Base-by-base conservation (phyloP, 2,888 invertebrate species). In the Drosophila demipolita region DNA sequence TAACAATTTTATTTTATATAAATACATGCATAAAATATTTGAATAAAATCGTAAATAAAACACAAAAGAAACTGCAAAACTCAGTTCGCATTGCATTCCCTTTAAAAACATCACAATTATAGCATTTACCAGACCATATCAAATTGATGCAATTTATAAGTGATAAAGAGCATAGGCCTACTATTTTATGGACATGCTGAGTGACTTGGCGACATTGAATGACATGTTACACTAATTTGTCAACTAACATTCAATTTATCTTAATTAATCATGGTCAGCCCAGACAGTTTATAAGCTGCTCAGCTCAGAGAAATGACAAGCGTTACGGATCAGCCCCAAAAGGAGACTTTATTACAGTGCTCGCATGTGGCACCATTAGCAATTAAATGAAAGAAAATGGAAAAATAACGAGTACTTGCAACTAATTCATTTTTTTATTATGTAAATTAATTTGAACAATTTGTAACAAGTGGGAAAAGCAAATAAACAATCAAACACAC, bases 381-480 rank as follows among this genome's bases (percentile, higher is more conserved):
- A 17, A 15, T 23, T 23, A 53, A 26, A 36, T n/a, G n/a, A 5
- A 42, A 32, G n/a, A 45, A 35, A 29, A 60, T 36, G 3, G 40
- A 40, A 35, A 68, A 68, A 66, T 64, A 40, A 49, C 65, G n/a
- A 65, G 50, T 63, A 65, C 63, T 69, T 60, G 54, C 55, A 62
- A 73, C 75, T 86, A 89, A 86, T 89, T 67, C 70, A 82, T 72
- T 82, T 89, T 89, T 83, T 87, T 89, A 87, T 87, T 89, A 86
- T 86, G 85, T 68, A 89, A 87, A 86, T 86, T 89, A 80, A 85
- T 82, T 86, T 89, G 59, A 70, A 66, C 84, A 84, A 80, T 73
- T 82, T 73, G 80, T 72, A 69, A 69, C 79, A 79, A 89, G 78
- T 81, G 82, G 64, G 50, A 33, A 54, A 50, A 29, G 59, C 57